Evolutionary conservation across 2,113 vertebrate genomes (phyloP).

Genomic region (Heterotis niloticus): DNA sequence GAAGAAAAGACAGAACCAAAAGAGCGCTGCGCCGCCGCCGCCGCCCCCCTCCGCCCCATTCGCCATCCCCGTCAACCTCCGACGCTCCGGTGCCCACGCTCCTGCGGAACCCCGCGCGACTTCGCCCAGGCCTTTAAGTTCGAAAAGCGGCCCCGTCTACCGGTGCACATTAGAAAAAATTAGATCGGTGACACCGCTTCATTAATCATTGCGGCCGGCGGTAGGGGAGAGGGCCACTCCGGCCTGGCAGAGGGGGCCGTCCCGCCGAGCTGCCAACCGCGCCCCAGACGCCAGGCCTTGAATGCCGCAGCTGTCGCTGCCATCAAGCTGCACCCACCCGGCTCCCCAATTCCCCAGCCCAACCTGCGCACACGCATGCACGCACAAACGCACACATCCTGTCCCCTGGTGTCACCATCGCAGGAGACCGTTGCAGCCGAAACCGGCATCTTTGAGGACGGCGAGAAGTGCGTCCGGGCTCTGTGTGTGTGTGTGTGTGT

Average conservation of each 20-base stretch:
- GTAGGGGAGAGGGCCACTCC: conserved; percentile 48
- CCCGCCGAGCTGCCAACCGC: conserved; percentile 51
- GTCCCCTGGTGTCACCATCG: conserved; percentile 15
- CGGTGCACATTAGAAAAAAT: conserved; percentile 73
- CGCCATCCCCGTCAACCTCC: conserved; percentile 27
- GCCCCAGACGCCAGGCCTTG: conserved; percentile 42
- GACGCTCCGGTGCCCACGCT: conserved; percentile 15
- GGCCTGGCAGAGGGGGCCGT: conserved; percentile 56
- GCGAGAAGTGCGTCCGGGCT: neutral
- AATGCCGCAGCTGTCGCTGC: conserved; percentile 57
- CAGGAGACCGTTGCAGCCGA: conserved; percentile 6
- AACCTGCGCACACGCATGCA: neutral
- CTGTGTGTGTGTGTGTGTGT: neutral
- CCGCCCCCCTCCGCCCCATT: too few relatives aligned
- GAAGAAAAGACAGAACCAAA: conserved; percentile 37
- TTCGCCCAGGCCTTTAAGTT: conserved; percentile 26
- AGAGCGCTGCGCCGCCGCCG: neutral
- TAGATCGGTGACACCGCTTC: conserved; percentile 78
- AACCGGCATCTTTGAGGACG: conserved; percentile 4
- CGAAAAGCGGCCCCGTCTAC: conserved; percentile 51
- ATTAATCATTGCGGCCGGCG: conserved; percentile 78
- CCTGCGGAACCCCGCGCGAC: conserved; percentile 5
- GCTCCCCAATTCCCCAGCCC: conserved; percentile 16
- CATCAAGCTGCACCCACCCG: conserved; percentile 49
- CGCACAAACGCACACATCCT: conserved; percentile 11